phyloP scores from a whole-genome alignment of 2,113 vertebrate species.

The Arothron firmamentum region DNA sequence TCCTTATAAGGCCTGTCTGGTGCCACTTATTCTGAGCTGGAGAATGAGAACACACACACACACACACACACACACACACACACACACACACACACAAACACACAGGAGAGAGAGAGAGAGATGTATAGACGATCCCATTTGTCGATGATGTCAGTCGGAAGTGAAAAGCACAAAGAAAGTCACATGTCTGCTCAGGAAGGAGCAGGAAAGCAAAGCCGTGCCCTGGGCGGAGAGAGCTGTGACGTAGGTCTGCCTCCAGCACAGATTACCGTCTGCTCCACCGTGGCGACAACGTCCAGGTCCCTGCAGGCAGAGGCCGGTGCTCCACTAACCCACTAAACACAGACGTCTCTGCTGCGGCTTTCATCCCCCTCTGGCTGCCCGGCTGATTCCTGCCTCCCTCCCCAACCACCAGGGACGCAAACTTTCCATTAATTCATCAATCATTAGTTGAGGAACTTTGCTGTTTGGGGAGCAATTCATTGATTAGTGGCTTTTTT shows the following conservation, averaged over 20 bases:
- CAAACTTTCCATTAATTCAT: no score
- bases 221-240: conserved; percentile 3
- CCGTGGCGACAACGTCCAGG: conserved; percentile 32
- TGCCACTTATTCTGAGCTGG: conserved; percentile 73
- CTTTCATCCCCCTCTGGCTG: conserved; percentile 55
- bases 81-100: conserved; percentile 39
- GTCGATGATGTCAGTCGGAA: conserved; percentile 6
- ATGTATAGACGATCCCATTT: neutral
- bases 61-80: conserved; percentile 38
- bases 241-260: conserved; percentile 16
- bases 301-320: conserved; percentile 42
- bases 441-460: no score
- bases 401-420: neutral
- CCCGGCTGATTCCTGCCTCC: conserved; percentile 23
- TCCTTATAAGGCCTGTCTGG: conserved; percentile 81
- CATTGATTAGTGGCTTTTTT: no score
- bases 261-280: conserved; percentile 25
- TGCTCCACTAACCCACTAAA: conserved; percentile 68
- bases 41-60: conserved; percentile 58
- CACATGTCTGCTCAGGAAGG: neutral
- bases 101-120: conserved; percentile 27
- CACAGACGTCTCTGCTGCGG: conserved; percentile 61
- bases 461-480: no score
- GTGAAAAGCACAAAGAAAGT: conserved; percentile 15
- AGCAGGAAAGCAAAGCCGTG: neutral